These are phyloP conservation scores for Solea senegalensis DNA, from an alignment of 2,113 vertebrate genomes.

Conservation along the genomic window DNA sequence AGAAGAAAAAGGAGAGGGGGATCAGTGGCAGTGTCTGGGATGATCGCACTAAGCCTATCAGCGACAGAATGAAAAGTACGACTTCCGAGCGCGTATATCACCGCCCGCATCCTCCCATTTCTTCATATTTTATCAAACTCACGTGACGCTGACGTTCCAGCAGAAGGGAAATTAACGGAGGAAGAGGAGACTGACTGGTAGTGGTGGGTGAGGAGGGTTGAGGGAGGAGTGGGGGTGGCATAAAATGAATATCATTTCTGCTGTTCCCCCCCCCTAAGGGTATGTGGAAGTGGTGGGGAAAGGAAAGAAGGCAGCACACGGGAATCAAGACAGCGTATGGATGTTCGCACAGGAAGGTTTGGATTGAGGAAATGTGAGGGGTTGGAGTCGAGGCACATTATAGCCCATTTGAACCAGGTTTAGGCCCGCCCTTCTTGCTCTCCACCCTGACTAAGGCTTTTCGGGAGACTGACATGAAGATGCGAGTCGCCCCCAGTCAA, in stretches of 20 bases:
- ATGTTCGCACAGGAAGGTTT: constrained; percentile 40
- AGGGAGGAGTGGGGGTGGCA: constrained; percentile 22
- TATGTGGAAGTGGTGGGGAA: constrained; percentile 48
- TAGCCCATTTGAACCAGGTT: constrained; percentile 18
- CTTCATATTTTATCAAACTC: constrained; percentile 26
- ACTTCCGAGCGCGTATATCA: neutral
- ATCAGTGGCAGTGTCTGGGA: constrained; percentile 13
- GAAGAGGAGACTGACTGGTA: constrained; percentile 23
- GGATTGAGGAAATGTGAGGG: constrained; percentile 42
- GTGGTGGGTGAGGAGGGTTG: constrained; percentile 27
- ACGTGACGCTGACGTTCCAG: constrained; percentile 30
- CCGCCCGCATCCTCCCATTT: neutral
- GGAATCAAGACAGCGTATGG: constrained; percentile 73
- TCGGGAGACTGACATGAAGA: constrained; percentile 26
- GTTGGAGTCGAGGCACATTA: constrained; percentile 28
- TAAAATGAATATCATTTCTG: constrained; percentile 56
- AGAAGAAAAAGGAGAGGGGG: constrained; percentile 6
- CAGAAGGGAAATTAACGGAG: constrained; percentile 24
- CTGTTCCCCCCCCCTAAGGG: constrained; percentile 49
- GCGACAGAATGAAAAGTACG: neutral
- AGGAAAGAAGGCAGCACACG: constrained; percentile 75
- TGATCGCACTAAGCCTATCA: neutral
- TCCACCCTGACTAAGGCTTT: constrained; percentile 24
- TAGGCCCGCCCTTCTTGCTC: neutral
- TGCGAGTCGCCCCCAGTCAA: constrained; percentile 54